Evolutionary conservation across 2,888 invertebrate genomes (phyloP), one percentile per base, ranked within the genome.

Genomic region (Hermodice carunculata): DNA sequence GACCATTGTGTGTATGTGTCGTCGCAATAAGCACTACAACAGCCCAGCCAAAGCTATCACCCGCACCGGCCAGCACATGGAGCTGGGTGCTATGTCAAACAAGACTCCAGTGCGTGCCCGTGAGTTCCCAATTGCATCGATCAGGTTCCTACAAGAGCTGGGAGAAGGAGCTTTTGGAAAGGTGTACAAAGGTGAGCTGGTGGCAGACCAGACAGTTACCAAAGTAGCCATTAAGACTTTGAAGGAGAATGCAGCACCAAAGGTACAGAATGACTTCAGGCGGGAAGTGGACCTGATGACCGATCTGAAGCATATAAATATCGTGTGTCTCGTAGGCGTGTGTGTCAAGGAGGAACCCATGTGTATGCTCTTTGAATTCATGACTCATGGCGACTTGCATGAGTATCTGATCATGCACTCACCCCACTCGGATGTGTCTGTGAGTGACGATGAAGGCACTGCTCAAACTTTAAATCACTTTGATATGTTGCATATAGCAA

Each of bases 321-420:
- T 99, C 78, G 95, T 98, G 46, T 95, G 96, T 86, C 91, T 98
- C 74, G 89, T 98, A 64, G 98, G 97, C 0, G 95, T 96, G 8
- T 93, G 95, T 63, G 89, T 94, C 67, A 92, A 93, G 77, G 94
- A 77, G 93, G 94, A 78, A 93, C 96, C 96, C 0, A 90, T 94
- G 85, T 96, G 96, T 82, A 96, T 98, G 95, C 88, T 99, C 26
- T 98, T 98, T 87, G 98, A 99, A 86, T 96, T 95, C 83, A 98
- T 98, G 97, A 93, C 79, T 1, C 85, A 95, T 85, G 98, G 98
- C 0, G 98, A 99, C 86, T 89, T 99, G 58, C 98, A 98, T 83
- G 98, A 98, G 86, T 98, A 96, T 87, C 88, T 99, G 26, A 93
- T 96, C 81, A 90, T 92, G 1, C 93, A 96, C 81, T 96, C 96